phyloP scores from a whole-genome alignment of 2,797 vertebrate genomes.

The Pangasius mekongensis region DNA sequence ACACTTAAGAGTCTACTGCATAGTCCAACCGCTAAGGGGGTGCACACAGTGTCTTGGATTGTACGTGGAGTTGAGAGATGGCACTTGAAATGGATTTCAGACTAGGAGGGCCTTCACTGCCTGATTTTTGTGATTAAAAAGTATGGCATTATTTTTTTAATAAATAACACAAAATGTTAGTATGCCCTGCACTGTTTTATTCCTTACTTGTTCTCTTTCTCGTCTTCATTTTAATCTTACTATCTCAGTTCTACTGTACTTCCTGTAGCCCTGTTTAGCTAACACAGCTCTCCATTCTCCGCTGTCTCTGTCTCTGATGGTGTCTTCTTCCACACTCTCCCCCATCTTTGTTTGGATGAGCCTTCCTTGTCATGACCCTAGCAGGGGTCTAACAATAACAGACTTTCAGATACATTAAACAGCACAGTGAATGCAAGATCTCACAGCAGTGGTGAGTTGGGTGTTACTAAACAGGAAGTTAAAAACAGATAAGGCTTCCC shows the following conservation, averaged over 20 bases:
- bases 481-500: slow-evolving; percentile 41
- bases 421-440: not conserved
- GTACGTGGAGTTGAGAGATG: not conserved
- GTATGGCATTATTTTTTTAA: not conserved
- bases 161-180: not conserved
- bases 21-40: not conserved
- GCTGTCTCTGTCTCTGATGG: slow-evolving; percentile 4
- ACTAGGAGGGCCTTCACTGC: not conserved
- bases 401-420: slow-evolving; percentile 9
- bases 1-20: not conserved
- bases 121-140: not conserved
- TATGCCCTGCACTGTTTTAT: not conserved
- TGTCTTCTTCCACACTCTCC: slow-evolving; percentile 14
- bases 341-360: slow-evolving; percentile 25
- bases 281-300: slow-evolving; percentile 27
- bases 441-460: slow-evolving; percentile 30
- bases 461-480: slow-evolving; percentile 66
- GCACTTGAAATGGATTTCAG: not conserved
- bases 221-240: slow-evolving; percentile 18
- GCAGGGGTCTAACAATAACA: slow-evolving; percentile 30
- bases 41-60: not conserved
- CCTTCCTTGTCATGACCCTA: slow-evolving; percentile 4
- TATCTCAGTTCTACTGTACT: slow-evolving; percentile 16
- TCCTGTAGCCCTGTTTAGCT: slow-evolving; percentile 14
- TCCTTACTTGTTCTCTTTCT: slow-evolving; percentile 14